Evolutionary conservation across 2,888 invertebrate genomes (phyloP).

Genomic region (Cephus runcator): DNA sequence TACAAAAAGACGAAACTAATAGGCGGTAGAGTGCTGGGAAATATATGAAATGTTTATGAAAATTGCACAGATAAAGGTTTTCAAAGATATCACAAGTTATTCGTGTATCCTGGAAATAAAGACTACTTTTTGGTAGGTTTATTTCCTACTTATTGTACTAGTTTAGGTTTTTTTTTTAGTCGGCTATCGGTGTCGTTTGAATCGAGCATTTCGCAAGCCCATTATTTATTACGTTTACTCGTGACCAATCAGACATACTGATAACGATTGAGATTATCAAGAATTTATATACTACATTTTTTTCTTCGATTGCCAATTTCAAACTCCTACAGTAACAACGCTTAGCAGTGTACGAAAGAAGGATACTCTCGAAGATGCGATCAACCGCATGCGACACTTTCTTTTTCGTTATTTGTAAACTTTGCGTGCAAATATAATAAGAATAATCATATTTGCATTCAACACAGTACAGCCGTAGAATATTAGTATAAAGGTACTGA

Average conservation of each 20-base stretch:
- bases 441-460: not conserved
- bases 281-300: not conserved
- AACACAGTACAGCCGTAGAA: not conserved
- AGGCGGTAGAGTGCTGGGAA: not conserved
- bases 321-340: not conserved
- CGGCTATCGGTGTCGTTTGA: not conserved
- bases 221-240: not conserved
- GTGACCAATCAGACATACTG: not conserved
- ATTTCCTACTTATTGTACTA: not conserved
- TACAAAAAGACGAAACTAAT: too few species aligned
- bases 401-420: not conserved
- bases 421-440: not conserved
- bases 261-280: not conserved
- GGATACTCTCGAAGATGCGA: not conserved
- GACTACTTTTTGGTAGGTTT: not conserved
- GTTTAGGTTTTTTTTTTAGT: not conserved
- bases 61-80: not conserved
- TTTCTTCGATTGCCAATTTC: not conserved
- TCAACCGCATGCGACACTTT: not conserved
- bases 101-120: not conserved
- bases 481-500: not conserved
- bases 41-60: not conserved
- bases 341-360: not conserved
- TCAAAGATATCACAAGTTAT: not conserved
- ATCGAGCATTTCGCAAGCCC: not conserved